Base-by-base conservation (phyloP, 2,113 vertebrate species). In the Ameiurus melas region DNA sequence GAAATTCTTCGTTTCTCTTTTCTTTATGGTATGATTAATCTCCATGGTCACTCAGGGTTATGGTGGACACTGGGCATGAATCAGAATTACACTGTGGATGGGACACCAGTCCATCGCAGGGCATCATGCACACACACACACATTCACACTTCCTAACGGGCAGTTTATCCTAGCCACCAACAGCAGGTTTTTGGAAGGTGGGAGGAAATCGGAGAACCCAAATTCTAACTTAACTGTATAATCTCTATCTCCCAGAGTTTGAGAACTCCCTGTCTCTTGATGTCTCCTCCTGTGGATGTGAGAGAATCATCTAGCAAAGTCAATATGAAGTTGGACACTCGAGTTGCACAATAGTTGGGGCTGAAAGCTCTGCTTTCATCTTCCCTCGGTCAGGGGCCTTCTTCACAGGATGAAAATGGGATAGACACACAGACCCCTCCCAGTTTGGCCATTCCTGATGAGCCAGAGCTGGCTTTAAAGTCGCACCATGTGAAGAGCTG, bases 291-390 rank as follows among this genome's bases (percentile, higher is more conserved):
- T 86, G 80, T 85, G 77, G 79, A 84, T 39, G 47, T 83, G 16
- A 55, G 73, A 57, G 71, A 87, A 86, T 75, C 80, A 86, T 80
- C 71, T 57, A 84, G 80, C 53, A 14, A 85, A 62, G 75, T 62
- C 70, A 39, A 90, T 85, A 85, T 85, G 68, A 89, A 84, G 85
- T 81, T 80, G 87, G 33, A 60, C 75, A 77, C 89, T 91, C 86
- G 84, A 84, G 53, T 92, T 87, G 88, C 83, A 91, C 87, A 89
- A 82, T 71, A 80, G 85, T 83, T 85, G 88, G 89, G 87, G 89
- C 90, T 90, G 62, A 85, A 88, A 83, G 87, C 89, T 92, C 88
- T 90, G 90, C 91, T 93, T 93, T 90, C 75, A 91, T 92, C 92
- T 93, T 81, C 60, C 57, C 71, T 87, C 90, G 87, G 88, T 90